These are phyloP conservation scores for Cassiopea xamachana DNA, from an alignment of 30 jellyfish, hydroid and myxozoan genomes.

Conservation along the genomic window DNA sequence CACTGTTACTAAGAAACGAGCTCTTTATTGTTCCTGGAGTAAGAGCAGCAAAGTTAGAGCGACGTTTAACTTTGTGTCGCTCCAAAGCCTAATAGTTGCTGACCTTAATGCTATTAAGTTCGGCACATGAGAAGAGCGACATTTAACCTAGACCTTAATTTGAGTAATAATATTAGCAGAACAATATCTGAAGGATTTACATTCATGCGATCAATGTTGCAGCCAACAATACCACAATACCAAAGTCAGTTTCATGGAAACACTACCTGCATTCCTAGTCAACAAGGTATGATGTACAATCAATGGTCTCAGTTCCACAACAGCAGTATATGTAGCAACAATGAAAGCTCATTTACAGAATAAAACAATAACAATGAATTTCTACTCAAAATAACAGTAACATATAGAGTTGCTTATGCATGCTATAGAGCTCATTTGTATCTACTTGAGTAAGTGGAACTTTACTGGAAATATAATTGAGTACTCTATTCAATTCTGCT, in stretches of 20 bases:
- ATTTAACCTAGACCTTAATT: not conserved
- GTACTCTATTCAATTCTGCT: not conserved
- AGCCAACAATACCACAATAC: not conserved
- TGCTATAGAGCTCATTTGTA: slow-evolving; percentile 1
- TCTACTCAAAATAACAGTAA: not conserved
- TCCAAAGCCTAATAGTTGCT: too few relatives aligned
- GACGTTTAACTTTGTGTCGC: too few relatives aligned
- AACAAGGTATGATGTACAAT: not conserved
- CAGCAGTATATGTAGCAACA: not conserved
- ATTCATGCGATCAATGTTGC: slow-evolving; percentile 1
- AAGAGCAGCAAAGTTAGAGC: too few relatives aligned
- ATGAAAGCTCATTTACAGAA: not conserved
- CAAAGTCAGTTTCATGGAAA: not conserved
- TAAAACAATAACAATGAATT: not conserved
- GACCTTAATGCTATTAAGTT: too few relatives aligned
- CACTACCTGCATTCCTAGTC: not conserved
- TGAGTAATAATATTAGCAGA: slow-evolving; percentile 11
- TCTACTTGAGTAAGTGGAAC: not conserved
- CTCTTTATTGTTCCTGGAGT: too few relatives aligned
- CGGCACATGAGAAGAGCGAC: too few relatives aligned
- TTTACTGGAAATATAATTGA: not conserved
- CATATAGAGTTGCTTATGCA: not conserved
- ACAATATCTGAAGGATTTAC: slow-evolving; percentile 26
- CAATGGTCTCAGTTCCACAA: not conserved
- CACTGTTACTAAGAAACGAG: too few relatives aligned